Percentiles rank a stretch among this genome's conserved stretches.
phyloP scores from a whole-genome alignment of 2,113 vertebrate genomes.

The Plecotus auritus region DNA sequence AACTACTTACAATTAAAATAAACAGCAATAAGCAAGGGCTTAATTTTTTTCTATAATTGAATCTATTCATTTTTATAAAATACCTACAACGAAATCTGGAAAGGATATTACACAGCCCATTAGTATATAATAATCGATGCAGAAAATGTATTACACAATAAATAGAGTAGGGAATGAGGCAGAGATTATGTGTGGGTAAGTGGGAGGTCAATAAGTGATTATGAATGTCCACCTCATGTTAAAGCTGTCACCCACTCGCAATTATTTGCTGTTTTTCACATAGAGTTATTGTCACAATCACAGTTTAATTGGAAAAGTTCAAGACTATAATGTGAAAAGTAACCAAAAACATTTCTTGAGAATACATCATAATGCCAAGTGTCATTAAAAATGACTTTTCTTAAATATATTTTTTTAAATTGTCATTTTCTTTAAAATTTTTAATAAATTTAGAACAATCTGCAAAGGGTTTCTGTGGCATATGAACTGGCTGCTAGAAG shows the following conservation, averaged over 20 bases:
- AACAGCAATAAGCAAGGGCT: constrained; percentile 34
- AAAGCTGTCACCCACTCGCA: neutral
- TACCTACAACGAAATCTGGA: constrained; percentile 42
- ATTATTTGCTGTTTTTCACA: neutral
- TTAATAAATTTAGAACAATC: neutral
- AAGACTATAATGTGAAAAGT: constrained; percentile 17
- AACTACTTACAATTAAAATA: constrained; percentile 65
- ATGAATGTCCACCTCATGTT: neutral
- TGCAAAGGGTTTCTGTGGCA: neutral
- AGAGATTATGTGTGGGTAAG: neutral
- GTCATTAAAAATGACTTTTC: constrained; percentile 4
- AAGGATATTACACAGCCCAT: constrained; percentile 66
- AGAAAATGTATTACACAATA: constrained; percentile 51
- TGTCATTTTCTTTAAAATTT: neutral
- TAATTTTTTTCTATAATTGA: constrained; percentile 61
- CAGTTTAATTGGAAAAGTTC: constrained; percentile 21
- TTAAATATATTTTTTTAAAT: neutral
- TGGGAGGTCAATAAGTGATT: neutral
- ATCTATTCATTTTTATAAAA: constrained; percentile 67
- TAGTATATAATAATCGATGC: constrained; percentile 63
- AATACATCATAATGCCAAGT: neutral
- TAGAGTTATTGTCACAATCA: neutral
- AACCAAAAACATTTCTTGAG: neutral
- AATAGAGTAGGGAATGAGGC: constrained; percentile 41
- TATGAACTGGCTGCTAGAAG: neutral